A percentile compares a stretch with the other conserved stretches of the same genome.
phyloP scores from a whole-genome alignment of 2,797 vertebrate genomes.

The Phoebastria nigripes region DNA sequence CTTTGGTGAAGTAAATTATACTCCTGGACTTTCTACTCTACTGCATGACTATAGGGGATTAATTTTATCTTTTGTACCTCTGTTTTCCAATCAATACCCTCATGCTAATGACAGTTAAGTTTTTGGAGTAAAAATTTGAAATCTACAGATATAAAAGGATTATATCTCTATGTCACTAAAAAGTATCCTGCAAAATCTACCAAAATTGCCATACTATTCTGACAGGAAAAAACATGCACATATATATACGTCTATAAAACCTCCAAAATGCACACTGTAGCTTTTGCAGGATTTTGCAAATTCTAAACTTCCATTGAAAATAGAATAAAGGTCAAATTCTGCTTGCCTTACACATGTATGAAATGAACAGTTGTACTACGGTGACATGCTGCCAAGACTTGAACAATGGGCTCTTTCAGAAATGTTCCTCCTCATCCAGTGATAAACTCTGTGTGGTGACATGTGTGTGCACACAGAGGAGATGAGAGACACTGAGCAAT shows the following conservation, averaged over 20 bases:
- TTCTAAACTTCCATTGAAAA: neutral
- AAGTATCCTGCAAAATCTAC: neutral
- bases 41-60: neutral
- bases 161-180: neutral
- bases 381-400: neutral
- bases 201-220: neutral
- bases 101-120: neutral
- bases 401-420: conserved; percentile 27
- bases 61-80: neutral
- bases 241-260: neutral
- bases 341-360: conserved; percentile 17
- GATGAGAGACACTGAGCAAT: neutral
- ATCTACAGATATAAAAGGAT: neutral
- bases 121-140: neutral
- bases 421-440: neutral
- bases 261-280: neutral
- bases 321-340: conserved; percentile 36
- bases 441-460: neutral
- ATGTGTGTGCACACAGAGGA: neutral
- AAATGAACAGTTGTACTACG: conserved; percentile 10
- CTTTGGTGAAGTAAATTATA: neutral
- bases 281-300: neutral
- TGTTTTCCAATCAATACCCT: neutral
- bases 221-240: neutral
- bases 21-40: neutral